phyloP scores from a whole-genome alignment of 2,797 vertebrate species.

The Hirundo rustica region DNA sequence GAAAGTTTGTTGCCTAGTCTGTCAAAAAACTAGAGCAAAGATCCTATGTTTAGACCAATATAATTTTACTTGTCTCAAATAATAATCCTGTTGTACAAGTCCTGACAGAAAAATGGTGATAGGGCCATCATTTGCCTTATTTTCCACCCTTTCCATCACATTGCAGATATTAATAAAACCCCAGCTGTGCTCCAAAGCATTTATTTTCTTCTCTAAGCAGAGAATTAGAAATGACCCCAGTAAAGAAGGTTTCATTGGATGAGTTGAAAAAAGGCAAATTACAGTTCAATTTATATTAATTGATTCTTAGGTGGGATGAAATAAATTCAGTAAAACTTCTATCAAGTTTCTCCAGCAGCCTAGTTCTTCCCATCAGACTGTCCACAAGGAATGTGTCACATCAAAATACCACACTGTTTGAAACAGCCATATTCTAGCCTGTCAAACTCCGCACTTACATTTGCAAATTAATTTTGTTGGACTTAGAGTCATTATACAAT shows the following conservation, averaged over 20 bases:
- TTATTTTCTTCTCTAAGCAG: background rate
- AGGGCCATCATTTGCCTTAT: background rate
- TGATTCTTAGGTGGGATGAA: background rate
- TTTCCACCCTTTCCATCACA: background rate
- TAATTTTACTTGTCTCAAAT: background rate
- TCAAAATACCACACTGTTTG: background rate
- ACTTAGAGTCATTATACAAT: background rate
- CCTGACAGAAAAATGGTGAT: background rate
- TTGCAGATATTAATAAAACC: background rate
- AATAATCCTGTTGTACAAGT: background rate
- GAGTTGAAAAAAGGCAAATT: background rate
- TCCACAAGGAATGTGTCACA: background rate
- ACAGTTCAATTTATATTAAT: background rate
- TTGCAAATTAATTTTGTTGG: slow-evolving; percentile 18
- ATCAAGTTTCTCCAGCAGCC: background rate
- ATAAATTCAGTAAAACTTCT: slow-evolving; percentile 24
- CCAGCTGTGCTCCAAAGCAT: background rate
- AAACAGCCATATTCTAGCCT: background rate
- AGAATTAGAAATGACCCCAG: background rate
- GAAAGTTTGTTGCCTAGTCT: background rate
- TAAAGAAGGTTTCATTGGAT: background rate
- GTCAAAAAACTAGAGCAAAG: background rate
- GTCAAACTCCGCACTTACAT: background rate
- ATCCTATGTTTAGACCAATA: background rate
- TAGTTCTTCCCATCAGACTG: background rate